Evolutionary conservation across 2,888 invertebrate species (phyloP).

Genomic region (Glaucopsyche alexis): DNA sequence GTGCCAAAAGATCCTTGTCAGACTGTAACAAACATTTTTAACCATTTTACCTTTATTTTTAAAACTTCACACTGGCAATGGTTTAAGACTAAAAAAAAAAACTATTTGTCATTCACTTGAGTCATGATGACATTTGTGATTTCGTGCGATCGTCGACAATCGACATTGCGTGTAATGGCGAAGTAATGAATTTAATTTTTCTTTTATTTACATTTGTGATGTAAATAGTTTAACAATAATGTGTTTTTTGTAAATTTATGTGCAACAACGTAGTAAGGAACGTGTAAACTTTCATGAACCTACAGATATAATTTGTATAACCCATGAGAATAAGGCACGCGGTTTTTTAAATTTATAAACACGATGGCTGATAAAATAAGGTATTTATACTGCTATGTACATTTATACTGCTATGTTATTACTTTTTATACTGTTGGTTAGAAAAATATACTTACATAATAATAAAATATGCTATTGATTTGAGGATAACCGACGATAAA

Average conservation of each 20-base stretch:
- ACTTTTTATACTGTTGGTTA: not conserved
- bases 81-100: too few species aligned
- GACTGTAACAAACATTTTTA: too few species aligned
- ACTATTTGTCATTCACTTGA: too few species aligned
- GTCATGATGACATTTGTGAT: not conserved
- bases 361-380: constrained; percentile 68
- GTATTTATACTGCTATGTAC: constrained; percentile 45
- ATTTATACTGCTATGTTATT: not conserved
- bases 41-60: too few species aligned
- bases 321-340: constrained; percentile 23
- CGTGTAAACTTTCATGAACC: not conserved
- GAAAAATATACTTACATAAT: too few species aligned
- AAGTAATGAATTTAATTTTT: not conserved
- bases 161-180: constrained; percentile 28
- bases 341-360: constrained; percentile 27
- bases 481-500: too few species aligned
- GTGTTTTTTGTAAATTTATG: not conserved
- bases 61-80: too few species aligned
- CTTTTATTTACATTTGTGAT: not conserved
- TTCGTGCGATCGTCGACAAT: constrained; percentile 5
- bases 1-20: too few species aligned
- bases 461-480: too few species aligned
- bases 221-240: not conserved
- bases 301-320: not conserved
- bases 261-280: not conserved